These are phyloP conservation scores for Potorous gilbertii DNA, from an alignment of 2,797 vertebrate species.

Conservation along the genomic window DNA sequence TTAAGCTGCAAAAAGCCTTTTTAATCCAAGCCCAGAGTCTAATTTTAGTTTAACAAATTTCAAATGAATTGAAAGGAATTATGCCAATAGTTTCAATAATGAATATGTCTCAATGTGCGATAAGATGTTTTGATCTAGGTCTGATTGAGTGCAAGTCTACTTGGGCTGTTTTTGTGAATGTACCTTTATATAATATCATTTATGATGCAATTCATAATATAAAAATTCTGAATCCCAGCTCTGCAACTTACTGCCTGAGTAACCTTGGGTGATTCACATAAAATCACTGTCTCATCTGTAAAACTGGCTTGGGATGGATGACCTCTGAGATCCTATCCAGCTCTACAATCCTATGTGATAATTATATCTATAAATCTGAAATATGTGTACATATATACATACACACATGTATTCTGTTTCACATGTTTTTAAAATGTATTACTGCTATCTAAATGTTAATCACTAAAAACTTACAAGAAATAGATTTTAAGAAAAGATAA, in stretches of 20 bases:
- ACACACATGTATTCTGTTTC: no score
- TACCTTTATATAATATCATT: neutral
- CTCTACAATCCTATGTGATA: neutral
- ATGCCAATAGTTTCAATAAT: neutral
- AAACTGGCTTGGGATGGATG: neutral
- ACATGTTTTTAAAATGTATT: neutral
- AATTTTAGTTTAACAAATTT: neutral
- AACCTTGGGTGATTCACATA: neutral
- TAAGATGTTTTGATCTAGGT: neutral
- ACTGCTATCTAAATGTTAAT: neutral
- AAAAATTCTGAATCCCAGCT: neutral
- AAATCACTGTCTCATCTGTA: neutral
- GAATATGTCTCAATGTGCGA: neutral
- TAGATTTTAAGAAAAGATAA: neutral
- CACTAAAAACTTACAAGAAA: neutral
- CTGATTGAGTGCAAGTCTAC: neutral
- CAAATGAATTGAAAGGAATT: neutral
- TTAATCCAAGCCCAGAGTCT: neutral
- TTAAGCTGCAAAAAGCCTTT: neutral
- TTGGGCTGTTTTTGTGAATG: neutral
- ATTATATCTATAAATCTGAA: neutral
- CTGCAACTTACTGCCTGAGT: neutral
- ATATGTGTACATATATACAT: neutral
- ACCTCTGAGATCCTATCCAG: neutral
- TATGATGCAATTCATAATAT: neutral